Evolutionary conservation across 1,140 invertebrate species (phyloP), one percentile per base, ranked within the genome.

Genomic region (Tribolium castaneum): DNA sequence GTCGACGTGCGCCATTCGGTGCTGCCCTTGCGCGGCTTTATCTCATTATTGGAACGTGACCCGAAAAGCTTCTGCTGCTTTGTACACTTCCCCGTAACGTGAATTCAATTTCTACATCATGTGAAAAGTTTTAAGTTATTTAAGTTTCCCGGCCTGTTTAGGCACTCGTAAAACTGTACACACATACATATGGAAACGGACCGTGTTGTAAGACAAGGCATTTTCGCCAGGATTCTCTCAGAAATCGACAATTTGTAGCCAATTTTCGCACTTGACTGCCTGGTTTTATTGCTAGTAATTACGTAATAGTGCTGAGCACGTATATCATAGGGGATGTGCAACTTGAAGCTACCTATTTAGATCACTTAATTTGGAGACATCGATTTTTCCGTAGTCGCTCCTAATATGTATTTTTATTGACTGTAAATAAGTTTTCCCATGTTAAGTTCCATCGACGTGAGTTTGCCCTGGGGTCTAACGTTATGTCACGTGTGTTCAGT

Each of bases 401-500:
- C 71, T 75, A 78, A 78, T 75, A 78, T 75, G 66, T 78, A 75
- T 75, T 78, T 78, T 78, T 78, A 78, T 78, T 78, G 77, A 78
- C 77, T 78, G 77, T 78, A 78, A 78, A 78, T 78, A 78, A 78
- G 77, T 78, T 78, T 78, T 70, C 59, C 77, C 72, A 50, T 75
- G 62, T 75, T 72, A 51, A 59, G 35, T 34, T 72, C 71, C 73
- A 71, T 70, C 50, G 72, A 75, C 77, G 72, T 75, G 34, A 51
- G 71, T 49, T 16, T 45, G 25, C 51, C 77, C 59, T 49, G 77
- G 77, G 56, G 66, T 56, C 51, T 7, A 25, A 50, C 78, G 25
- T 76, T 79, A 79, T 79, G 78, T 79, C 78, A 81, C 80, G 80
- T 79, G 78, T 81, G 78, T 76, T 77, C 70, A 70, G 80, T 72